Base-by-base conservation (phyloP, 2,797 vertebrate species). In the Alectoris magna region DNA sequence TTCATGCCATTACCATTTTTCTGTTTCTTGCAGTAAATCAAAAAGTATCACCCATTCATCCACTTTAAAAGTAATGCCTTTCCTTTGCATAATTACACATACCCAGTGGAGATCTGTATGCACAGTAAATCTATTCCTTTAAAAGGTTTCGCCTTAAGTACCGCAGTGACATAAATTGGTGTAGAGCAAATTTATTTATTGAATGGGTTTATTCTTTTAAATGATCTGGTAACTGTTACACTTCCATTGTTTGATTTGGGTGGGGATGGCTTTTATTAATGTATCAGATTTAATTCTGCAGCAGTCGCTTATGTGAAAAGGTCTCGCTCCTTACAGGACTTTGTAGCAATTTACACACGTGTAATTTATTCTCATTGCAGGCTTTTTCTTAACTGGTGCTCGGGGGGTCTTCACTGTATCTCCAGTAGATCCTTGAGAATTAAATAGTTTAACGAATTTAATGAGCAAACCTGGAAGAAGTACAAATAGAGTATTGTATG, bases 191-290 rank as follows among this genome's bases (percentile, higher is more conserved):
- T 97, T 97, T 97, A 97, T 97, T 98, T 98, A 97, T 97, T 96
- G 97, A 97, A 98, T 96, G 96, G 97, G 97, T 97, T 98, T 97
- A 96, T 97, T 97, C 97, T 97, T 97, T 97, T 96, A 97, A 97
- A 96, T 96, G 94, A 86, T 95, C 3, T 68, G 93, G 95, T 97
- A 96, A 97, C 93, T 95, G 95, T 95, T 97, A 91, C 63, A 93
- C 87, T 90, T 95, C 93, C 96, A 91, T 95, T 96, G 95, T 97
- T 97, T 97, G 93, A 88, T 91, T 91, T 97, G 94, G 55, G 88
- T 78, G 88, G 62, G 66, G 77, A 90, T 66, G 68, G 68, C 74
- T 94, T 92, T 94, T 96, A 96, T 94, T 96, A 96, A 97, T 96
- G 85, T 77, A 94, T 93, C 90, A 83, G 90, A 94, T 97, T 96